Evolutionary conservation across 2,797 vertebrate genomes (phyloP), one percentile per base, ranked within the genome.

Genomic region (Epinephelus awoara): DNA sequence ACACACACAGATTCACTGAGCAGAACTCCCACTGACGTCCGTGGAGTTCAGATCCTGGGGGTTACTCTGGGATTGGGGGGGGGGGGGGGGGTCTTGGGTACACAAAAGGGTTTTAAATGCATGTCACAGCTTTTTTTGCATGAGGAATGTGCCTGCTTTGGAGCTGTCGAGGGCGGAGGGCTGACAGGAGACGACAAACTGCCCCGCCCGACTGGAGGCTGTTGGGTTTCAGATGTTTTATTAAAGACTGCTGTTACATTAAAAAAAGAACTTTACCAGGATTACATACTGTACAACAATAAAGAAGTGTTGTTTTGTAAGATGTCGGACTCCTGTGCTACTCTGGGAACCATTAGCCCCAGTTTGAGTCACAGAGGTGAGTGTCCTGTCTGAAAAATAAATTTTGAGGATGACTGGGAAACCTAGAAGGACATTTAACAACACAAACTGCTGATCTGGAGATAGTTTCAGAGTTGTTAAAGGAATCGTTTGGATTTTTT

Each of bases 111-210:
- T 69, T 82, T 89, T 79, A 59, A 80, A 88, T 95, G 94, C 94
- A 96, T 96, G 95, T 93, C 90, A 88, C 88, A 87, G 86, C 83
- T 87, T 85, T 87, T 92, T 87, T 77, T 96, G 95, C 95, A 96
- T 96, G 95, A 94, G 89, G 92, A 95, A 95, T 92, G 92, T 95
- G 94, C 94, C 94, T 95, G 94, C 89, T 89, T 91, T 91, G 86
- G 80, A 91, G 70, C 75, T 88, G 85, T 85, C 21, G 61, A 73
- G 78, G 85, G 73, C 55, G 6, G 67, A 29, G 57, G 78, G 58
- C 49, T n/a, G 29, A 55, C 44, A 69, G 86, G 57, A 79, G 71
- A 15, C 8, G 65, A 83, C 59, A 14, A 67, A 47, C 68, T 8
- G 57, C 42, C 78, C 79, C 46, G 59, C 83, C 72, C 87, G 64